phyloP scores from a whole-genome alignment of 2,797 vertebrate genomes.

The Potorous gilbertii region DNA sequence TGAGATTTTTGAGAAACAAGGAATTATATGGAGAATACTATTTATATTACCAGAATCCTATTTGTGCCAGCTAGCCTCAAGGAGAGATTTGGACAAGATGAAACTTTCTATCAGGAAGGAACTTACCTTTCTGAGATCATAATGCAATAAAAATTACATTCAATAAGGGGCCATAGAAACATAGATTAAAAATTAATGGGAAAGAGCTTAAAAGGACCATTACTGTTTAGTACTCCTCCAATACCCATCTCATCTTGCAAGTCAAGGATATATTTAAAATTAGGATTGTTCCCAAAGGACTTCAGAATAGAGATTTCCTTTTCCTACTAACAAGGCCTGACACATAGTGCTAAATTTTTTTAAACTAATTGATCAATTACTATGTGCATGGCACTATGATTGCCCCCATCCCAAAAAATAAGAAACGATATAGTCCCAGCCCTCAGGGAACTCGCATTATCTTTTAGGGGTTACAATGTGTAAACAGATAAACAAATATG shows the following conservation, averaged over 20 bases:
- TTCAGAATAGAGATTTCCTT: neutral
- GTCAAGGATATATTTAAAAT: neutral
- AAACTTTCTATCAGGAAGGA: neutral
- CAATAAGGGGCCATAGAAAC: neutral
- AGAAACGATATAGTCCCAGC: neutral
- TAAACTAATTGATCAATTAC: neutral
- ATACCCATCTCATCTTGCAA: neutral
- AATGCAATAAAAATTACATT: neutral
- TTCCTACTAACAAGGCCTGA: neutral
- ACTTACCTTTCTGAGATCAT: neutral
- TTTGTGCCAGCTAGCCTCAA: neutral
- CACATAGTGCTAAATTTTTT: neutral
- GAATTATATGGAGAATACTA: neutral
- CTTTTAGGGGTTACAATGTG: neutral
- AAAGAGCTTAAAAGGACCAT: neutral
- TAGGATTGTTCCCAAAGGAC: neutral
- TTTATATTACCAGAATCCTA: neutral
- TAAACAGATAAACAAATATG: neutral
- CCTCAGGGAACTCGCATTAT: neutral
- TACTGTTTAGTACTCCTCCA: neutral
- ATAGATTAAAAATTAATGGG: conserved; percentile 2
- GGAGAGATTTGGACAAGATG: neutral
- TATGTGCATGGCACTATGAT: neutral
- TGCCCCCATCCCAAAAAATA: neutral
- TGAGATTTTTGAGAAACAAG: neutral